Evolutionary conservation across 2,113 vertebrate genomes (phyloP).

Genomic region (Tympanuchus pallidicinctus): DNA sequence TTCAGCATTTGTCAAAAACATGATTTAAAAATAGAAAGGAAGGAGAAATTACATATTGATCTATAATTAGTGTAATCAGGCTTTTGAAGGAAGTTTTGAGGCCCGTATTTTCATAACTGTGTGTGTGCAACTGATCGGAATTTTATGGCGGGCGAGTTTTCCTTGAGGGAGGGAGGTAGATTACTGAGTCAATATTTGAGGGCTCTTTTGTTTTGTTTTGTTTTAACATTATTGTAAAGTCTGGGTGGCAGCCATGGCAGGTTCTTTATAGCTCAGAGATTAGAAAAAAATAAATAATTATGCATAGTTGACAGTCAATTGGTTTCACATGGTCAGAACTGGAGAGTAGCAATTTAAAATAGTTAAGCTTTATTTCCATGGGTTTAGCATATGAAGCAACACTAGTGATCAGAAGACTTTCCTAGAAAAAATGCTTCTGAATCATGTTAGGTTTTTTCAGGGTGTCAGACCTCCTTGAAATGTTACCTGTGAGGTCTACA

Average conservation of each 20-base stretch:
- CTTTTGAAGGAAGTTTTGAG: slow-evolving; percentile 68
- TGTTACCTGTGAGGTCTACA: slow-evolving; percentile 40
- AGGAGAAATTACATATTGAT: slow-evolving; percentile 47
- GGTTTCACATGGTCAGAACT: slow-evolving; percentile 23
- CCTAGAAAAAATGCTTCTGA: not conserved
- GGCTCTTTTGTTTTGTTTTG: slow-evolving; percentile 58
- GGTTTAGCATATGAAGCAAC: not conserved
- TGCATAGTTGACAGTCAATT: not conserved
- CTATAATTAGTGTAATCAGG: slow-evolving; percentile 67
- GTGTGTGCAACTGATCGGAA: slow-evolving; percentile 66
- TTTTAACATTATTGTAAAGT: slow-evolving; percentile 59
- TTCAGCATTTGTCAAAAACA: slow-evolving; percentile 26
- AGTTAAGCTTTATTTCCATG: slow-evolving; percentile 12
- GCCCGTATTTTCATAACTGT: slow-evolving; percentile 68
- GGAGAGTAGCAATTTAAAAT: slow-evolving; percentile 7
- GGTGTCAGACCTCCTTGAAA: slow-evolving; percentile 11
- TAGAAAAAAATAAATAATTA: slow-evolving; percentile 32
- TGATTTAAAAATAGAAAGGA: slow-evolving; percentile 56
- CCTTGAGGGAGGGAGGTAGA: slow-evolving; percentile 59
- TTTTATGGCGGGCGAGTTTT: slow-evolving; percentile 64
- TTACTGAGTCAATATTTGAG: slow-evolving; percentile 72
- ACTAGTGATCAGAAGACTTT: not conserved
- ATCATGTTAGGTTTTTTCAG: not conserved
- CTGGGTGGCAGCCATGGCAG: slow-evolving; percentile 45
- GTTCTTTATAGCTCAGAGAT: slow-evolving; percentile 44